phyloP scores from a whole-genome alignment of 2,113 vertebrate genomes.

The Neomonachus schauinslandi region DNA sequence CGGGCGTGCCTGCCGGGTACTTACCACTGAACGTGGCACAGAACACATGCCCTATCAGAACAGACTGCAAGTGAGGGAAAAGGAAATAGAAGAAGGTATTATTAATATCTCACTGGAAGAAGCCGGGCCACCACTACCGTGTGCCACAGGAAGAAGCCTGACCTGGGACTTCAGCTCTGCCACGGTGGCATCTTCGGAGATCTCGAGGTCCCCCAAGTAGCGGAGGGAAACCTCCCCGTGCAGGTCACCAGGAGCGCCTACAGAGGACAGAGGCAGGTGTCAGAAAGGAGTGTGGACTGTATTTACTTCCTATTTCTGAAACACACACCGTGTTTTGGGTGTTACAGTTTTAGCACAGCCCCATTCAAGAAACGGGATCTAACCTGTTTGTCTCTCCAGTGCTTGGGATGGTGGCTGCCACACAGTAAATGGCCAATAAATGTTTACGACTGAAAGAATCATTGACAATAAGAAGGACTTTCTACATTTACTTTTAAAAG shows the following conservation, averaged over 20 bases:
- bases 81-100: slow-evolving; percentile 78
- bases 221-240: slow-evolving; percentile 79
- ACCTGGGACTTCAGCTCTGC: slow-evolving; percentile 95
- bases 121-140: background rate
- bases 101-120: slow-evolving; percentile 73
- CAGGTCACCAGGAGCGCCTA: slow-evolving; percentile 64
- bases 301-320: background rate
- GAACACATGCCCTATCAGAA: slow-evolving; percentile 83
- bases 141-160: slow-evolving; percentile 56
- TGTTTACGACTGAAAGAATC: background rate
- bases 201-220: slow-evolving; percentile 90
- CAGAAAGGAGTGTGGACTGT: background rate
- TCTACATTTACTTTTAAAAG: background rate
- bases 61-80: slow-evolving; percentile 81
- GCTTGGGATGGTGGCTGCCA: background rate
- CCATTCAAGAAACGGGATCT: too few species aligned
- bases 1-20: slow-evolving; percentile 76
- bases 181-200: slow-evolving; percentile 91
- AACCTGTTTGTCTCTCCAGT: background rate
- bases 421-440: background rate
- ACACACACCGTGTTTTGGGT: background rate
- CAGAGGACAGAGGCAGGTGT: background rate
- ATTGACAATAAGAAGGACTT: background rate
- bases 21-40: slow-evolving; percentile 83
- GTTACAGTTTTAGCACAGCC: background rate